Evolutionary conservation across 2,888 invertebrate genomes (phyloP).

Genomic region (Galeruca laticollis): DNA sequence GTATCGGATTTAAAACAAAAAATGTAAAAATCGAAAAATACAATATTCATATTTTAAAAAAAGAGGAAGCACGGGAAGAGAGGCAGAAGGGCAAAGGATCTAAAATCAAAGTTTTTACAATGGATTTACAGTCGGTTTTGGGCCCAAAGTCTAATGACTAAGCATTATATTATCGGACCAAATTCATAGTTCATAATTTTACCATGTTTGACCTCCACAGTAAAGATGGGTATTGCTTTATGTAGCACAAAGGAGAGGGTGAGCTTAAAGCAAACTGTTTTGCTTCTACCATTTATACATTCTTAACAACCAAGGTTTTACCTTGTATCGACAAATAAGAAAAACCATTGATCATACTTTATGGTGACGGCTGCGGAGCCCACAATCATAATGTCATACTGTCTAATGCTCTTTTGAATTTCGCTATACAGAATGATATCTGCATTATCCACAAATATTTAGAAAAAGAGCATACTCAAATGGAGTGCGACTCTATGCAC

Average conservation of each 20-base stretch:
- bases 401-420: conserved; percentile 53
- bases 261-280: conserved; percentile 34
- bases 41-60: conserved; percentile 14
- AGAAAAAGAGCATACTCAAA: conserved; percentile 55
- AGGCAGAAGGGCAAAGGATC: conserved; percentile 25
- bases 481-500: conserved; percentile 56
- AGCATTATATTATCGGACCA: conserved; percentile 41
- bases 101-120: conserved; percentile 20
- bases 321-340: neutral
- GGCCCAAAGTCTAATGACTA: conserved; percentile 33
- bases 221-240: conserved; percentile 38
- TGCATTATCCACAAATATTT: conserved; percentile 55
- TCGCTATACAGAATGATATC: conserved; percentile 45
- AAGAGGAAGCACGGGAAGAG: conserved; percentile 25
- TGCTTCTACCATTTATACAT: conserved; percentile 28
- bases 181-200: conserved; percentile 41
- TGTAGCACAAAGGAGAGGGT: conserved; percentile 39
- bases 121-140: conserved; percentile 37
- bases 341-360: conserved; percentile 31
- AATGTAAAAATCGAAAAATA: conserved; percentile 14
- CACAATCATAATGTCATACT: conserved; percentile 46
- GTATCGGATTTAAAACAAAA: conserved; percentile 24
- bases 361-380: conserved; percentile 38
- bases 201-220: conserved; percentile 40
- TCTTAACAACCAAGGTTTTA: conserved; percentile 11